Evolutionary conservation across 2,888 invertebrate genomes (phyloP).

Genomic region (Apotomis capreana): DNA sequence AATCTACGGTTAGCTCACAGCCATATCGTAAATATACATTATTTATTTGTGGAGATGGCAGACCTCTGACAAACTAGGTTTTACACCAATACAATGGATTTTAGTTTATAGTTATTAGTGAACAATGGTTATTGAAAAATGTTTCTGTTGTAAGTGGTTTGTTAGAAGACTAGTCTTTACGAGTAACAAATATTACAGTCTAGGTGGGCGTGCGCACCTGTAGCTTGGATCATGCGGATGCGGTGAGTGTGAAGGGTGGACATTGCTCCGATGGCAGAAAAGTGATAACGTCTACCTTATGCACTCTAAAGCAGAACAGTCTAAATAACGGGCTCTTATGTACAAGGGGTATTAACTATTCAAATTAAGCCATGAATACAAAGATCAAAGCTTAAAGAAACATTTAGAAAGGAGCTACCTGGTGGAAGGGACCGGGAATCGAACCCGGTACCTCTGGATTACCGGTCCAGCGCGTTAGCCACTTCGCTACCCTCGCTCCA

Average conservation of each 20-base stretch:
- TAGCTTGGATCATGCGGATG: constrained; percentile 8
- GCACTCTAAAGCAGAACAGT: constrained; percentile 14
- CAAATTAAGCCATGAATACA: too few relatives aligned
- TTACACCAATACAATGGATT: neutral
- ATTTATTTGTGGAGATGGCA: constrained; percentile 18
- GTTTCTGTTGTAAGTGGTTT: neutral
- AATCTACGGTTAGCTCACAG: constrained; percentile 37
- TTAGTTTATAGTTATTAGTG: neutral
- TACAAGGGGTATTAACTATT: neutral
- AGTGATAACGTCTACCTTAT: constrained; percentile 4
- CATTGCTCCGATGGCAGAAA: constrained; percentile 13
- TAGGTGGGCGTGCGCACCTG: constrained; percentile 15
- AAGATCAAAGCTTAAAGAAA: too few relatives aligned
- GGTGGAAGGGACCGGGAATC: too few relatives aligned
- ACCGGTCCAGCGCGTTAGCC: too few relatives aligned
- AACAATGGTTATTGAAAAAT: neutral
- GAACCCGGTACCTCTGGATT: too few relatives aligned
- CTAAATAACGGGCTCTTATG: constrained; percentile 6
- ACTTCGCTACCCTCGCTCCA: too few relatives aligned
- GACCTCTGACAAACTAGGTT: constrained; percentile 27
- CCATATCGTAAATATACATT: constrained; percentile 36
- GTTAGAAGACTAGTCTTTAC: constrained; percentile 23
- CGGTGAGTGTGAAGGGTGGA: constrained; percentile 1
- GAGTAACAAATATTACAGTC: constrained; percentile 17
- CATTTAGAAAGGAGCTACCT: too few relatives aligned